Base-by-base conservation (phyloP, 2,113 vertebrate species). In the Murina feae region DNA sequence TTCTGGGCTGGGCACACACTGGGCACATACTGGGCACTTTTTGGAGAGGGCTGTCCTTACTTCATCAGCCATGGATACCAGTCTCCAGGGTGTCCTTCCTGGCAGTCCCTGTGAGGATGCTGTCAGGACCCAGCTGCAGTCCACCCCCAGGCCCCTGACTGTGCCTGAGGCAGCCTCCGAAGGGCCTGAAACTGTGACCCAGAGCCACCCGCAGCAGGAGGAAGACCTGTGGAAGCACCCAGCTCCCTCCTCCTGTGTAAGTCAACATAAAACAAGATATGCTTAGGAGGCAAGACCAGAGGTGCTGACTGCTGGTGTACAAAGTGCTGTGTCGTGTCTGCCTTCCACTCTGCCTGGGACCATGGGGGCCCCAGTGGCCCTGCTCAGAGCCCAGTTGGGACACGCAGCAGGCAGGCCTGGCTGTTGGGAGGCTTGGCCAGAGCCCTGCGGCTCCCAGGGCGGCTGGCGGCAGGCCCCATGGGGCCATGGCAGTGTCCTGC, bases 401-500 rank as follows among this genome's bases (percentile, higher is more conserved):
- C 2, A 28, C 39, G 11, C 4, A 0, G 28, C 1, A n/a, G 74
- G 42, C 84, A 80, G 93, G 65, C 13, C 49, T 69, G 21, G 58
- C 51, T 69, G n/a, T 63, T 71, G 21, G 25, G 81, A 80, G 88
- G 39, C 21, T 72, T 75, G 53, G 63, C 23, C 12, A 21, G 17
- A 25, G 90, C 8, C 58, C 66, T 72, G 51, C 9, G 76, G 53
- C 51, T 79, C 55, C 20, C 71, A 71, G 90, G 85, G 72, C 20
- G 39, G 80, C 82, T 20, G 75, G 89, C 71, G 65, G 72, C 11
- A 32, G 69, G 68, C 12, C n/a, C 49, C n/a, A 58, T 18, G 72
- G 96, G 86, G 71, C 92, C 94, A 86, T 0, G 71, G 96, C 76
- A 68, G 90, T 92, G 92, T 96, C 81, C 90, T 2, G 91, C 0